Conservation (phyloP, 2,113 vertebrate genomes). For the Halichoerus grypus region DNA sequence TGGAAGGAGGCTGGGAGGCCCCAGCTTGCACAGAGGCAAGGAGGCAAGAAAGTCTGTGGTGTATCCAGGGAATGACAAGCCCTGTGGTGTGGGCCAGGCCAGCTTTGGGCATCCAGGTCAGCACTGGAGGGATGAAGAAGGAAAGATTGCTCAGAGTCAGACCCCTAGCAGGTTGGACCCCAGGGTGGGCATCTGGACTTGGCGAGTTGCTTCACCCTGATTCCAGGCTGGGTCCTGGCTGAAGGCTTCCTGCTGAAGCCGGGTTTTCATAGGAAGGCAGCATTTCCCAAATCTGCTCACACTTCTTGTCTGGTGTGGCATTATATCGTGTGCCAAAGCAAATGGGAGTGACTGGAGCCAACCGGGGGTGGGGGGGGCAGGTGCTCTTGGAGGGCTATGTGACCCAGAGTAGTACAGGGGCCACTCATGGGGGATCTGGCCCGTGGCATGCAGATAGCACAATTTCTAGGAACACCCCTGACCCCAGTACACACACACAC, state of each 20-base stretch:
- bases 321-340: neutral
- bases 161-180: neutral
- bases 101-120: neutral
- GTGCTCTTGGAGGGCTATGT: neutral
- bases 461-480: neutral
- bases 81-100: no score
- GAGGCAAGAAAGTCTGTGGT: neutral
- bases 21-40: neutral
- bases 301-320: neutral
- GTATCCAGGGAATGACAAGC: neutral
- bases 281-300: neutral
- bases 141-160: neutral
- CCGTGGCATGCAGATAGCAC: neutral
- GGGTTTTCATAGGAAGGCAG: neutral
- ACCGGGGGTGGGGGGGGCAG: no score
- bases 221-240: neutral
- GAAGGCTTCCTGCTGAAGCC: neutral
- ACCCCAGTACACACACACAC: accelerated
- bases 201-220: neutral
- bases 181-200: neutral
- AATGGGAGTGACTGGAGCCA: neutral
- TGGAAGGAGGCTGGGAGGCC: neutral
- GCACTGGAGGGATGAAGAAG: neutral
- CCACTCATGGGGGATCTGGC: no score
- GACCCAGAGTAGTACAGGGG: neutral